Evolutionary conservation across 1,140 invertebrate genomes (phyloP).

Genomic region (Drosophila prosaltans): DNA sequence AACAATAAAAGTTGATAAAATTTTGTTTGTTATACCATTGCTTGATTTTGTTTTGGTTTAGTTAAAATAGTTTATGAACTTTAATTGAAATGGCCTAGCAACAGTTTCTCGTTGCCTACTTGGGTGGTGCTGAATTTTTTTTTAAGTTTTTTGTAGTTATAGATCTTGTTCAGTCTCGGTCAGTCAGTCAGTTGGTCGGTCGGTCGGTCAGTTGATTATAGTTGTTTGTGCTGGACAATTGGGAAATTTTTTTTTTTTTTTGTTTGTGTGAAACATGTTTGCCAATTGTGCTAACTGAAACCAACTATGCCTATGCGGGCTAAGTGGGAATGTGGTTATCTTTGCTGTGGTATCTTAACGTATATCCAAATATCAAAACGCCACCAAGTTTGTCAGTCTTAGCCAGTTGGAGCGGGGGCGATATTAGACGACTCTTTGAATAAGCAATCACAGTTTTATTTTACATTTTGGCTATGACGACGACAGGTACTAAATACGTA

Average conservation of each 20-base stretch:
- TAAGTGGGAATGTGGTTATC: background rate
- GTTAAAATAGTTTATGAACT: background rate
- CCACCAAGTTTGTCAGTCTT: constrained; percentile 13
- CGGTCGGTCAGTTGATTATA: constrained; percentile 4
- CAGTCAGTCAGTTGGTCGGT: background rate
- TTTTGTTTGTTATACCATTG: background rate
- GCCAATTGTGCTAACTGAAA: constrained; percentile 25
- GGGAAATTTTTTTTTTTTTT: constrained; percentile 9
- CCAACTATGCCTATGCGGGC: constrained; percentile 6
- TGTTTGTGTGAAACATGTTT: constrained; percentile 53
- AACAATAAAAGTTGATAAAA: background rate
- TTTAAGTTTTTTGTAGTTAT: constrained; percentile 12
- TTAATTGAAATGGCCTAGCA: background rate
- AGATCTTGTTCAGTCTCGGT: background rate
- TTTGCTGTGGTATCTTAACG: constrained; percentile 11
- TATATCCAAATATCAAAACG: constrained; percentile 43
- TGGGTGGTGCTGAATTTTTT: background rate
- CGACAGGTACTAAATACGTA: constrained; percentile 45
- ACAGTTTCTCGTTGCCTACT: constrained; percentile 4
- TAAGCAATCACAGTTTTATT: constrained; percentile 54
- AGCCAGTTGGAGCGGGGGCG: constrained; percentile 27
- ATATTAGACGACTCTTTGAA: constrained; percentile 23
- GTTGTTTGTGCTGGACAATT: background rate
- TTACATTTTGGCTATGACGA: constrained; percentile 54
- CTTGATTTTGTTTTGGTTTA: background rate